Base-by-base conservation (phyloP, 1,140 invertebrate species). In the Apolygus lucorum region DNA sequence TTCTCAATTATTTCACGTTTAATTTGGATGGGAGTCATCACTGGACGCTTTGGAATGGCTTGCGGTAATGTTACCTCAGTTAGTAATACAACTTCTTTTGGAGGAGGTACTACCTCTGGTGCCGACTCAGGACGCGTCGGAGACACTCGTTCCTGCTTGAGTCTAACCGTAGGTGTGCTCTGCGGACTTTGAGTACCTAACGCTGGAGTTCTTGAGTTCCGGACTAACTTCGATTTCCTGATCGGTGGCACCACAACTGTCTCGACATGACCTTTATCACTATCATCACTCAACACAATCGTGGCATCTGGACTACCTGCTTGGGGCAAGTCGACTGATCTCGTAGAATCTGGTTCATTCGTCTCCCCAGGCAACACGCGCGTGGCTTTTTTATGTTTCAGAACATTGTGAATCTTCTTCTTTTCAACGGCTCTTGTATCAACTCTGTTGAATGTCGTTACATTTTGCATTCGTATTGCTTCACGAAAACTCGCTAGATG, bases 321-420 rank as follows among this genome's bases (percentile, higher is more conserved):
- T 59, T 59, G 4, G 11, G 4, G 2, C 4, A 4, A 24, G 11
- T 4, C 11, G 8, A 4, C 11, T 59, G 11, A 8, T 59, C 22
- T 49, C 2, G 54, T 59, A 59, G 54, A 17, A 4, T 59, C 22
- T 14, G 54, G 11, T 29, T 59, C 62, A 1, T 69, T 72, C 22
- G 63, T 34, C 63, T 69, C 69, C 2, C 68, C n/a, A n/a, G n/a
- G n/a, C n/a, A n/a, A n/a, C n/a, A n/a, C n/a, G n/a, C n/a, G n/a
- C n/a, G n/a, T n/a, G n/a, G n/a, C 26, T 34, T 72, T 72, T n/a
- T 21, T 28, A 21, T 66, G 65, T 22, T 66, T 70, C 27, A 29
- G 14, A 17, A 63, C 49, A 21, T 59, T 66, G 13, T 27, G 26
- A 1, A 59, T 14, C 62, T 67, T 67, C 49, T 71, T 69, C 24